Evolutionary conservation across 2,797 vertebrate genomes (phyloP), one percentile per base, ranked within the genome.

Genomic region (Platyrinchus mystaceus): DNA sequence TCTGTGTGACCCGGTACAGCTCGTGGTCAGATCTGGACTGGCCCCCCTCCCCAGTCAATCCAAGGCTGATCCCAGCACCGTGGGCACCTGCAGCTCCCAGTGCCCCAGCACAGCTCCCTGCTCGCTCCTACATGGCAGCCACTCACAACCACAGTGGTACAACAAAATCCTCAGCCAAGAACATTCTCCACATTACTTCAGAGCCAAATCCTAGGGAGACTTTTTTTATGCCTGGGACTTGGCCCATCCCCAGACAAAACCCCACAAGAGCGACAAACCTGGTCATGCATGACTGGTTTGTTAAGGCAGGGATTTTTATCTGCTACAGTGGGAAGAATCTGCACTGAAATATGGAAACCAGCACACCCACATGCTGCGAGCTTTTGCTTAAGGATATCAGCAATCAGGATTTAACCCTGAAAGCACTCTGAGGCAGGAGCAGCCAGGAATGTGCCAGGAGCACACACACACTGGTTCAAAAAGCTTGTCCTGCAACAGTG

Each of bases 11-110:
- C 59, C 4, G 3, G 60, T 6, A 4, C 7, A 9, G n/a, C 18
- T 10, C 4, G 0, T 1, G 0, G 14, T 2, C 69, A 43, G 6
- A 11, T 19, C 43, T 13, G 4, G 34, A 50, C 24, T 26, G 3
- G 50, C 1, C 24, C 62, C 79, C 3, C 3, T 19, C 26, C 64
- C 50, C 53, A 22, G 24, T 1, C 28, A 37, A 8, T 10, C n/a
- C 11, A 1, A 9, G 26, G 32, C 58, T 73, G 16, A 15, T 47
- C 34, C 23, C 36, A 24, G 37, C 50, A 12, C 21, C 1, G 0
- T 0, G 11, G 56, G 56, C 4, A 1, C 17, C 50, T 4, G 37
- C 77, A 63, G 4, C 21, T 7, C 30, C 59, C 13, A 1, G 19
- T 1, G 4, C 26, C 60, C 60, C 52, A n/a, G 87, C 43, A n/a